These are phyloP conservation scores for Pholis gunnellus DNA, from an alignment of 2,113 vertebrate genomes.

Conservation along the genomic window DNA sequence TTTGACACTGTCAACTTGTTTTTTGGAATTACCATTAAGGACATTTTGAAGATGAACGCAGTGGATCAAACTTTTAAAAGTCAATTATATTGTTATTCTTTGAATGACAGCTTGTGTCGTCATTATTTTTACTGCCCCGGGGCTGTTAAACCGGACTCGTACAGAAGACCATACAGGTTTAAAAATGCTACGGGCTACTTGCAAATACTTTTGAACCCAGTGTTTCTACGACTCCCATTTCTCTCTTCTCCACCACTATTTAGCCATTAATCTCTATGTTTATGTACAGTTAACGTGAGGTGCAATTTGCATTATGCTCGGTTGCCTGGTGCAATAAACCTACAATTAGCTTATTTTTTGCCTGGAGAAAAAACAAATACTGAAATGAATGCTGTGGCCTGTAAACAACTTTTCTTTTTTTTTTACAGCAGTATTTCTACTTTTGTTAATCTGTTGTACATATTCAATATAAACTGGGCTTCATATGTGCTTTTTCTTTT, in stretches of 20 bases:
- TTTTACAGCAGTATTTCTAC: constrained; percentile 63
- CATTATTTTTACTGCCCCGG: constrained; percentile 15
- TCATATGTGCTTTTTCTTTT: constrained; percentile 5
- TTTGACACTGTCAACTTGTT: neutral
- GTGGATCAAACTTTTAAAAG: neutral
- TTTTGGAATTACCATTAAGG: neutral
- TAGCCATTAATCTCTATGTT: constrained; percentile 21
- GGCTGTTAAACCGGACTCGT: neutral
- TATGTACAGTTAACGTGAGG: constrained; percentile 37
- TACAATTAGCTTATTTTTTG: constrained; percentile 30
- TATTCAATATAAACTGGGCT: constrained; percentile 40
- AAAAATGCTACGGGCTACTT: constrained; percentile 4
- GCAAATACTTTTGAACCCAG: constrained; percentile 34
- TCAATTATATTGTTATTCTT: neutral
- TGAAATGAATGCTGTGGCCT: constrained; percentile 27
- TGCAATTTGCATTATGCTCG: constrained; percentile 27
- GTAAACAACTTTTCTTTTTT: constrained; percentile 54
- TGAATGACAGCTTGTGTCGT: neutral
- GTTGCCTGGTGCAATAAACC: constrained; percentile 75
- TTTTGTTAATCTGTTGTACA: constrained; percentile 64
- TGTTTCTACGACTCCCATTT: neutral
- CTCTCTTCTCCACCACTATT: constrained; percentile 6
- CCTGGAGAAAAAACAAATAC: constrained; percentile 15
- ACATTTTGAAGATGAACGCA: constrained; percentile 16
- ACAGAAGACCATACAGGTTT: neutral